Conservation (phyloP, 1,140 invertebrate species). For the Pseudachorutes palmiensis region DNA sequence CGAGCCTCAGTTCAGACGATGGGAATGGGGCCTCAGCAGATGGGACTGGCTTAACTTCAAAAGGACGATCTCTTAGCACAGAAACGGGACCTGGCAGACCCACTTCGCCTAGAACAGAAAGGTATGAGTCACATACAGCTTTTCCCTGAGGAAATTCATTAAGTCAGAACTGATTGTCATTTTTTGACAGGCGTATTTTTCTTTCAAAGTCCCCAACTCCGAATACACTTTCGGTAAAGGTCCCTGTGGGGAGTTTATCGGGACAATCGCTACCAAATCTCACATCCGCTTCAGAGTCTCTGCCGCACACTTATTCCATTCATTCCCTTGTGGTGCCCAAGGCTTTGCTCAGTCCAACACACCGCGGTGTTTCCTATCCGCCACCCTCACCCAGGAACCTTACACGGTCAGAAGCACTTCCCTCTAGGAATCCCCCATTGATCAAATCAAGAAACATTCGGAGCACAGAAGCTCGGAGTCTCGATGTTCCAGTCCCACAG, state of each 20-base stretch:
- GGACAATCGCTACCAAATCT: constrained; percentile 67
- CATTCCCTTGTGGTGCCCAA: constrained; percentile 42
- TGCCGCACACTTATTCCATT: constrained; percentile 45
- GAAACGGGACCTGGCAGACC: constrained; percentile 31
- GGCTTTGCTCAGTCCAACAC: constrained; percentile 29
- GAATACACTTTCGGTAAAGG: constrained; percentile 66
- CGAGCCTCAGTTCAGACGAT: constrained; percentile 54
- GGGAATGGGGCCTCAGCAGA: constrained; percentile 40
- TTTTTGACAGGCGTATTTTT: constrained; percentile 40
- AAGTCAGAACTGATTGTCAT: constrained; percentile 37
- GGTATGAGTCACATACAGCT: constrained; percentile 6
- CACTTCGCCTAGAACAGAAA: constrained; percentile 38
- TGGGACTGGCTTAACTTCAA: constrained; percentile 15
- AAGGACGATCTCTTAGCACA: constrained; percentile 29
- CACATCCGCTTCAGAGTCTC: constrained; percentile 48
- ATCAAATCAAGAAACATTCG: constrained; percentile 35
- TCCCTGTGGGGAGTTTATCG: constrained; percentile 52
- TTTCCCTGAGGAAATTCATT: neutral
- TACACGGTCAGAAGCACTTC: constrained; percentile 57
- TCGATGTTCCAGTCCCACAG: constrained; percentile 26
- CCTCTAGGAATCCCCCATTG: constrained; percentile 62
- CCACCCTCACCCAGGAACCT: constrained; percentile 64
- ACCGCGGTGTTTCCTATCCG: constrained; percentile 63
- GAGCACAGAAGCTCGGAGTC: constrained; percentile 22
- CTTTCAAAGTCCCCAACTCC: constrained; percentile 47